phyloP scores from a whole-genome alignment of 2,888 invertebrate genomes.

The Laspeyria flexula region DNA sequence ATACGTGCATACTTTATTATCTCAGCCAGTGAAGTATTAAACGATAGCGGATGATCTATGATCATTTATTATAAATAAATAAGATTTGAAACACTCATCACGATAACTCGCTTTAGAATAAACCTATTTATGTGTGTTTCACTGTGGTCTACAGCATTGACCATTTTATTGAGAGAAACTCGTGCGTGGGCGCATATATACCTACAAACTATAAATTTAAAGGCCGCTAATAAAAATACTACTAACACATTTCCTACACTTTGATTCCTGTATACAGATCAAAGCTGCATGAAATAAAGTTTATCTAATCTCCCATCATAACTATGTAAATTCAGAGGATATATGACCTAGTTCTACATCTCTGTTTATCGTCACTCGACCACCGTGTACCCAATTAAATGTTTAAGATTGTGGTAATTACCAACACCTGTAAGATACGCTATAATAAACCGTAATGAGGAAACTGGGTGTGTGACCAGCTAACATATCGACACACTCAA shows the following conservation, averaged over 20 bases:
- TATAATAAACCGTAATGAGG: slow-evolving; percentile 28
- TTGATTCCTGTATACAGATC: slow-evolving; percentile 83
- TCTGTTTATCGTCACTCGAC: slow-evolving; percentile 46
- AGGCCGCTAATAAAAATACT: slow-evolving; percentile 80
- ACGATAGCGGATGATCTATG: slow-evolving; percentile 38
- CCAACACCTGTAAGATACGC: slow-evolving; percentile 37
- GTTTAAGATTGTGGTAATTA: slow-evolving; percentile 41
- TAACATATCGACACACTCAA: slow-evolving; percentile 38
- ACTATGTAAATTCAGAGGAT: slow-evolving; percentile 60
- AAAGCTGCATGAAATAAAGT: slow-evolving; percentile 77
- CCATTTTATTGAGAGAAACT: slow-evolving; percentile 67
- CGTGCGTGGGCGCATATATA: slow-evolving; percentile 75
- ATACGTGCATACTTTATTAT: slow-evolving; percentile 31
- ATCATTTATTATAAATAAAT: slow-evolving; percentile 34
- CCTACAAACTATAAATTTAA: slow-evolving; percentile 80
- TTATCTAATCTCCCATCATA: slow-evolving; percentile 75
- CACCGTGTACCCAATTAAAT: slow-evolving; percentile 45
- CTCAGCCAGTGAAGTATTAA: slow-evolving; percentile 34
- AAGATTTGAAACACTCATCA: slow-evolving; percentile 31
- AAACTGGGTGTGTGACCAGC: slow-evolving; percentile 49
- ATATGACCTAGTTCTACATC: slow-evolving; percentile 53
- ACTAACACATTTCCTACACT: slow-evolving; percentile 83
- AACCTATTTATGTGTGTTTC: slow-evolving; percentile 63
- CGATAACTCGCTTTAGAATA: slow-evolving; percentile 31
- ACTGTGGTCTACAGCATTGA: slow-evolving; percentile 58